A percentile compares a stretch with the other conserved stretches of the same genome.
phyloP scores from a whole-genome alignment of 2,888 invertebrate genomes.

The Acrobeloides nanus region DNA sequence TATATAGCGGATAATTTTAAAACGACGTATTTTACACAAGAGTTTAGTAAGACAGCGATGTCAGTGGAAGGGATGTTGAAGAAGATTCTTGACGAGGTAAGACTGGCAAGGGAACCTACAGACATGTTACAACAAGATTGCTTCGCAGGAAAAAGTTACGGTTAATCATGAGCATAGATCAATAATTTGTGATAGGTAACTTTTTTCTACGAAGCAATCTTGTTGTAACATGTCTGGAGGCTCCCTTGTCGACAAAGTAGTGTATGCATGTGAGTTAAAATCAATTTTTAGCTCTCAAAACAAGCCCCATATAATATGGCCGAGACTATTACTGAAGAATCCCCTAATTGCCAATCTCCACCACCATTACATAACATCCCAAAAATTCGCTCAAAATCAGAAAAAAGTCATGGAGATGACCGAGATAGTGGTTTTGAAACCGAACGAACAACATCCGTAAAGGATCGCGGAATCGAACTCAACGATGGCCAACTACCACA shows the following conservation, averaged over 20 bases:
- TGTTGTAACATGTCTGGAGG: too few species aligned
- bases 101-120: too few species aligned
- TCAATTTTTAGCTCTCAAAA: conserved; percentile 15
- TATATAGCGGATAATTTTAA: conserved; percentile 50
- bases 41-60: conserved; percentile 42
- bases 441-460: too few species aligned
- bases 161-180: too few species aligned
- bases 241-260: conserved; percentile 6
- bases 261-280: not conserved
- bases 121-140: too few species aligned
- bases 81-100: conserved; percentile 26
- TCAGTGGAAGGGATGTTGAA: conserved; percentile 34
- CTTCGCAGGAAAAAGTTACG: too few species aligned
- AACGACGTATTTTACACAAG: conserved; percentile 38
- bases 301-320: conserved; percentile 22
- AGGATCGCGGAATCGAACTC: too few species aligned
- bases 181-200: too few species aligned
- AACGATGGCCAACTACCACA: too few species aligned
- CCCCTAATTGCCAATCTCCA: conserved; percentile 25
- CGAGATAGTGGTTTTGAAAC: too few species aligned
- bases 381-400: conserved; percentile 5
- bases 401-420: not conserved
- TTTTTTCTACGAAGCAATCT: too few species aligned
- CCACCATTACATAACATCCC: too few species aligned
- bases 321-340: conserved; percentile 48